Evolutionary conservation across 2,797 vertebrate species (phyloP).

Genomic region (Acanthopagrus latus): DNA sequence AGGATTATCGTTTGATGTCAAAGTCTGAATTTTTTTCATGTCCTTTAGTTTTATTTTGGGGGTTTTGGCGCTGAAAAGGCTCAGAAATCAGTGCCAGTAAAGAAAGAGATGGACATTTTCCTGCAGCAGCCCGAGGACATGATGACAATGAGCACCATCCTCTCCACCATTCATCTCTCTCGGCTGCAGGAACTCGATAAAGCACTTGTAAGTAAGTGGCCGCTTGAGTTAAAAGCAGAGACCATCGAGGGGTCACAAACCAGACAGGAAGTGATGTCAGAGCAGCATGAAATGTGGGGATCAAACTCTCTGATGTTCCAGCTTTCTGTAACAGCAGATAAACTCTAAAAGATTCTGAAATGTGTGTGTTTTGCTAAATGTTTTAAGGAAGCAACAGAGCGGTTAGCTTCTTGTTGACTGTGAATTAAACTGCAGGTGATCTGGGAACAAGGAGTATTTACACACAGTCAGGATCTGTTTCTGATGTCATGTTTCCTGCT

Average conservation of each 20-base stretch:
- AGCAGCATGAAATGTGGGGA: neutral
- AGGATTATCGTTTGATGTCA: neutral
- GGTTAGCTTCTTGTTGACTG: too few species aligned
- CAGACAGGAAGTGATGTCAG: constrained; percentile 39
- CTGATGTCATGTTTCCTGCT: too few species aligned
- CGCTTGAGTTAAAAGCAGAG: constrained; percentile 33
- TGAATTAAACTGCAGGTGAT: too few species aligned
- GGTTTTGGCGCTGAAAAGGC: neutral
- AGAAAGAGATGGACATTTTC: neutral
- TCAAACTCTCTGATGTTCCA: neutral
- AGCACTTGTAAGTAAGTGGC: neutral
- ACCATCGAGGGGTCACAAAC: constrained; percentile 23
- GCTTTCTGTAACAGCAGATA: neutral
- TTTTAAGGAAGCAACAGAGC: too few species aligned
- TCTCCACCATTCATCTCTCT: constrained; percentile 23
- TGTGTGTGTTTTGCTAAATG: too few species aligned
- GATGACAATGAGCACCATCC: constrained; percentile 2
- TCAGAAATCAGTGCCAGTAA: neutral
- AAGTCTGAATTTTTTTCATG: neutral
- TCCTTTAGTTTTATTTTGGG: neutral
- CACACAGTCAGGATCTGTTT: too few species aligned
- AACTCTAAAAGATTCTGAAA: too few species aligned
- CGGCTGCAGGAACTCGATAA: constrained; percentile 3
- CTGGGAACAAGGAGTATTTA: too few species aligned
- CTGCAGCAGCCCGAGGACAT: neutral